Evolutionary conservation across 2,888 invertebrate genomes (phyloP).

Genomic region (Drosophila stalkeri): DNA sequence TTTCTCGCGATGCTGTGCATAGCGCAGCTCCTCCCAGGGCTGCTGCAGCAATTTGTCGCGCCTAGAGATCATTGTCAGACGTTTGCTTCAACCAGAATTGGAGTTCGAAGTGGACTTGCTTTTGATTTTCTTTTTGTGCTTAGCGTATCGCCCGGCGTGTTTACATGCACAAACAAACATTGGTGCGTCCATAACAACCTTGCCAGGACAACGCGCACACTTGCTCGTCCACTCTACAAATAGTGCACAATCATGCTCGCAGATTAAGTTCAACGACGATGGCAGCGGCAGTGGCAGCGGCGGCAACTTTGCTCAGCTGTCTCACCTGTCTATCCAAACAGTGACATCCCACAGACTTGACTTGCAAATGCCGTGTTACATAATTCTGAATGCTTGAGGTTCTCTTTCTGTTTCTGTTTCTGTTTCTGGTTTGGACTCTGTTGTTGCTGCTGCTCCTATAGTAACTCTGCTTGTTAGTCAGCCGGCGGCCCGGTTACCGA

Average conservation of each 20-base stretch:
- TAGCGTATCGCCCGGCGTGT: constrained; percentile 40
- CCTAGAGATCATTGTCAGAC: constrained; percentile 88
- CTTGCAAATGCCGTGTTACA: constrained; percentile 79
- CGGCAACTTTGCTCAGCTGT: constrained; percentile 77
- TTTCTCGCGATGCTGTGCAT: constrained; percentile 89
- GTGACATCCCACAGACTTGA: constrained; percentile 75
- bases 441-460: constrained; percentile 6
- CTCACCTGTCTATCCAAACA: constrained; percentile 69
- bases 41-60: constrained; percentile 89
- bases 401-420: constrained; percentile 27
- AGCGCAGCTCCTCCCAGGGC: constrained; percentile 90
- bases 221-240: constrained; percentile 57
- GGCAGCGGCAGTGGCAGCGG: constrained; percentile 51
- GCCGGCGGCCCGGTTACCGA: constrained; percentile 44
- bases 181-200: constrained; percentile 73
- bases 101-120: constrained; percentile 3
- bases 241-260: constrained; percentile 73
- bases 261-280: constrained; percentile 72
- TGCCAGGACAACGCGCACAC: constrained; percentile 72
- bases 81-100: constrained; percentile 21
- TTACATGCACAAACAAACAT: constrained; percentile 67
- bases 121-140: constrained; percentile 2
- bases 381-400: constrained; percentile 65
- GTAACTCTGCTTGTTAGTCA: constrained; percentile 62
- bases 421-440: constrained; percentile 11